Base-by-base conservation (phyloP, 2,797 vertebrate species). In the Melanotaenia trifasciata region DNA sequence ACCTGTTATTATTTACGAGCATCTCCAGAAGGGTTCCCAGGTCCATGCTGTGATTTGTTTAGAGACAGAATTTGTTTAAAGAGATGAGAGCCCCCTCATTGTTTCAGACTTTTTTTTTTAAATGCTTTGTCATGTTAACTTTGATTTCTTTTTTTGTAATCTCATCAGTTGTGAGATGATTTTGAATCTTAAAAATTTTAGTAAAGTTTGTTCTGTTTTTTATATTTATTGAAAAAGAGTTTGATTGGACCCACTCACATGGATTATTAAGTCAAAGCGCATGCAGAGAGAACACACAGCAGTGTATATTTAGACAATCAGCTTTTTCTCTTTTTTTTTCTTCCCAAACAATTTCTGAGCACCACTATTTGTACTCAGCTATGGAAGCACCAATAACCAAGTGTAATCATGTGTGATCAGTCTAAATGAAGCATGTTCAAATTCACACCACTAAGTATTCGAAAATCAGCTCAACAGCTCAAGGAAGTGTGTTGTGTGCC, bases 401-500 rank as follows among this genome's bases (percentile, higher is more conserved):
- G 76, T 76, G 64, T 79, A 93, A 90, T 85, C 80, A 85, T 82
- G 85, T 86, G 81, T 87, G 83, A 82, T 80, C 64, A 85, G 75
- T 79, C 74, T 75, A 87, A 91, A 89, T 90, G 85, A 78, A 91
- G 81, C 87, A 87, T 89, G 76, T 79, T 62, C 77, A 81, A 83
- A 87, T 76, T 86, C 80, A 87, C 84, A 84, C 67, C 68, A 63
- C 72, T 77, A 79, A 85, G 74, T 85, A 86, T 87, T 84, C 79
- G 82, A 73, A 83, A 81, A 87, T 89, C 74, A 77, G 80, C 87
- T 71, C 0, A 4, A 60, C 72, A 77, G 80, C 87, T 72, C 0
- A 4, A 64, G 79, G 87, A 78, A n/a, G 20, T 51, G 67, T 78
- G 74, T 76, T 81, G 80, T 85, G 83, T 78, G 70, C 80, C 64